A percentile compares a stretch with the other conserved stretches of the same genome.
Conservation (phyloP, 2,113 vertebrate genomes). For the Pseudois nayaur region DNA sequence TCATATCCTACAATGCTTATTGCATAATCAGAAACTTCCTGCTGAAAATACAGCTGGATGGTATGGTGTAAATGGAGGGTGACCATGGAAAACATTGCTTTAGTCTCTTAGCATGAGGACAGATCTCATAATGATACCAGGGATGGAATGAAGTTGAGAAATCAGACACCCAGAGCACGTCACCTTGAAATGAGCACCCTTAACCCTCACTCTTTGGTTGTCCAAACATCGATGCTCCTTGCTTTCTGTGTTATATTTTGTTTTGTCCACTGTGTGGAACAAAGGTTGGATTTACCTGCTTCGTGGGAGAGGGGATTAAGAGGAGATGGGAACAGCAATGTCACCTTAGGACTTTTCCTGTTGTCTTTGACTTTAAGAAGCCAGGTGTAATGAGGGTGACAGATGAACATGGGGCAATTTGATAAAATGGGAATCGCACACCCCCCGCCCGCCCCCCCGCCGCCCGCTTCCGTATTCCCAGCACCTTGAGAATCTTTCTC, state of each 20-base stretch:
- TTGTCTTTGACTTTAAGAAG: background rate
- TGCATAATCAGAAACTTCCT: conserved; percentile 75
- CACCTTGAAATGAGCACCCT: background rate
- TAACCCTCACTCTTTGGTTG: background rate
- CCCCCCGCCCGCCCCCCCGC: rapidly evolving
- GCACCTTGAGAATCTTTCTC: background rate
- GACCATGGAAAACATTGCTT: background rate
- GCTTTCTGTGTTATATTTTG: background rate
- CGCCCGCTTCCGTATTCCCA: rapidly evolving
- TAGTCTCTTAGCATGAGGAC: background rate
- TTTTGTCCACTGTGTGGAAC: conserved; percentile 55
- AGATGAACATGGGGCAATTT: background rate
- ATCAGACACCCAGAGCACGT: background rate
- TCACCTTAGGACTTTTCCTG: background rate
- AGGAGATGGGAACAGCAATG: background rate
- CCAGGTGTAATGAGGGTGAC: background rate
- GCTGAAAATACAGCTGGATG: conserved; percentile 79
- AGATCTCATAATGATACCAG: background rate
- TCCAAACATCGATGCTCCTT: background rate
- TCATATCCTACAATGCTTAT: conserved; percentile 63
- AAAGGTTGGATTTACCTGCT: background rate
- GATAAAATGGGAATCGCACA: background rate
- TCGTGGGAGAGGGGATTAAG: background rate
- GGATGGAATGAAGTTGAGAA: conserved; percentile 54
- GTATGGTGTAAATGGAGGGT: background rate